phyloP scores from a whole-genome alignment of 1,140 invertebrate genomes.

The Dufourea novaeangliae region DNA sequence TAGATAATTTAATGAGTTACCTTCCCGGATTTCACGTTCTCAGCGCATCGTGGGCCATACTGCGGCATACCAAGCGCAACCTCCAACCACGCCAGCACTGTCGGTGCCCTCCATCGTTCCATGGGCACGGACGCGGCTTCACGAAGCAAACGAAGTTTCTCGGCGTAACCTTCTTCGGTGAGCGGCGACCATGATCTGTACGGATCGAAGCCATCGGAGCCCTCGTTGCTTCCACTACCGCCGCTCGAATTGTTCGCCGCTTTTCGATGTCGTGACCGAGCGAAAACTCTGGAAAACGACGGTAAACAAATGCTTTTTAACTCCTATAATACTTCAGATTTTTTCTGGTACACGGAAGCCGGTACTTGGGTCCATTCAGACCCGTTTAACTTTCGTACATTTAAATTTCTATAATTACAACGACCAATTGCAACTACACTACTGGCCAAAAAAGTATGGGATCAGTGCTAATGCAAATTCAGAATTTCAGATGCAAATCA shows the following conservation, averaged over 20 bases:
- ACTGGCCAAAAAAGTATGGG: no score
- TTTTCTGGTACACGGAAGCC: no score
- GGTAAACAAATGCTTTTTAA: conserved; percentile 10
- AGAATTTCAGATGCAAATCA: no score
- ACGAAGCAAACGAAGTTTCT: conserved; percentile 90
- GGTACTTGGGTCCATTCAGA: no score
- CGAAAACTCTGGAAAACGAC: conserved; percentile 86
- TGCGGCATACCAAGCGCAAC: conserved; percentile 96
- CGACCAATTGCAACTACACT: no score
- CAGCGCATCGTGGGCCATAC: conserved; percentile 93
- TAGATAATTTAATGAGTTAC: no score
- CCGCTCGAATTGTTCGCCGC: conserved; percentile 79
- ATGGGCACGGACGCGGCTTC: conserved; percentile 94
- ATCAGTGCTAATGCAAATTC: no score
- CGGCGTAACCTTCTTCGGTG: conserved; percentile 91
- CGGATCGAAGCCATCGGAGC: conserved; percentile 79
- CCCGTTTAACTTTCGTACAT: no score
- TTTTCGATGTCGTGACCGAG: conserved; percentile 91
- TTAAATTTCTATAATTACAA: no score
- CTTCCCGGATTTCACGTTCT: conserved; percentile 97
- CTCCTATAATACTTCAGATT: no score
- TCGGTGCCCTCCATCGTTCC: conserved; percentile 94
- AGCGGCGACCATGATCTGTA: conserved; percentile 88
- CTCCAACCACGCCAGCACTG: conserved; percentile 96
- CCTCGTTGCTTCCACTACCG: conserved; percentile 80